phyloP scores from a whole-genome alignment of 2,113 vertebrate genomes.

The Tichodroma muraria region DNA sequence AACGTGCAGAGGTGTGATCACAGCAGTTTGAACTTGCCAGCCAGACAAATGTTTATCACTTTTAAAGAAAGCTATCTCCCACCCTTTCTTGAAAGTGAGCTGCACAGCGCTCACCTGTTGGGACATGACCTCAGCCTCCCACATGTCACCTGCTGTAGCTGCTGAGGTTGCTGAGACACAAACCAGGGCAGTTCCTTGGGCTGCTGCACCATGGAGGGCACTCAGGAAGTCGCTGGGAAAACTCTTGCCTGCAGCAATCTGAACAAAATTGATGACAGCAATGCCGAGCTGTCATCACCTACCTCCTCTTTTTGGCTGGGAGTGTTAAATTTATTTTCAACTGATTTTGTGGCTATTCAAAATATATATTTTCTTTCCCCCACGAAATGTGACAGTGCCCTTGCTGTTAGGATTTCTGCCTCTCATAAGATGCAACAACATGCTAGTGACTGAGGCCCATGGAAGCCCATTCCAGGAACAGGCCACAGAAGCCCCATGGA shows the following conservation, averaged over 20 bases:
- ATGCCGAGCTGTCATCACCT: not conserved
- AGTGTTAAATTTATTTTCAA: not conserved
- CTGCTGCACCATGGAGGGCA: not conserved
- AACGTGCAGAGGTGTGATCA: fast-evolving
- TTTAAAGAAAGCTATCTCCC: not conserved
- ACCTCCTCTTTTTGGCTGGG: not conserved
- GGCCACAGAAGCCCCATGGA: not conserved
- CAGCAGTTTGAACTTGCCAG: not conserved
- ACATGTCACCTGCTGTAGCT: not conserved
- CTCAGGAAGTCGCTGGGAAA: not conserved
- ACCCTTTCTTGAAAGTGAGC: not conserved
- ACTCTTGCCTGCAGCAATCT: not conserved
- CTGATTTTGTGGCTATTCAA: not conserved
- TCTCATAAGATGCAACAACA: not conserved
- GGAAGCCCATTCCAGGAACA: not conserved
- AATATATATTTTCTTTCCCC: not conserved
- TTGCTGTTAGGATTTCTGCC: not conserved
- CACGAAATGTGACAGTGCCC: not conserved
- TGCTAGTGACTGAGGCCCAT: not conserved
- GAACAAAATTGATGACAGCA: not conserved
- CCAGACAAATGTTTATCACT: not conserved
- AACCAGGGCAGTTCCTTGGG: not conserved
- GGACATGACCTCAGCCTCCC: not conserved
- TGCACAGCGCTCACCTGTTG: not conserved
- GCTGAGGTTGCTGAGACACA: not conserved